Base-by-base conservation (phyloP, 2,113 vertebrate genomes). In the Neolamprologus modestus region DNA sequence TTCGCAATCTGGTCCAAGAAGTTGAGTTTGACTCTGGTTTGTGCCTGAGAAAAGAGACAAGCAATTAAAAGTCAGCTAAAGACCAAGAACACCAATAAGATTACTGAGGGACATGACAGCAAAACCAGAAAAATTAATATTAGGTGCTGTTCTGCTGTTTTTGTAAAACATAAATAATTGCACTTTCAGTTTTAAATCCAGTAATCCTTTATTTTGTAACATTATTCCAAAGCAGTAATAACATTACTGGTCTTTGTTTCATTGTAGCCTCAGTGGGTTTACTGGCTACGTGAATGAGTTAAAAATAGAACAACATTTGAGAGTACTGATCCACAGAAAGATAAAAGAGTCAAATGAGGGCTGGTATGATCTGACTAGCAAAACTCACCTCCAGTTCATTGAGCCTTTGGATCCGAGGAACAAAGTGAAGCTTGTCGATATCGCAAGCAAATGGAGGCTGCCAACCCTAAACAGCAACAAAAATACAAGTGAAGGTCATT, bases 1-100 rank as follows among this genome's bases (percentile, higher is more conserved):
- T 99, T 99, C 7, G 99, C 99, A 92, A 99, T 99, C 97, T 99
- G 98, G 93, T 99, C 99, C 96, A 99, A 95, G 93, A 99, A 99
- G 93, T 99, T 99, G 93, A 99, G 95, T 90, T 99, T 99, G 66
- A 99, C 99, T 82, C 99, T 97, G 47, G 99, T 99, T 84, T 99
- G 98, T 26, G 99, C 99, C 99, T 99, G 92, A 3, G 24, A 92
- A 86, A 87, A 79, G 4, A 81, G 5, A 82, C 4, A 82, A 21
- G 17, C 16, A 81, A 87, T 6, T 0, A 82, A 61, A 37, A 28
- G 9, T 66, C 9, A 17, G n/a, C 17, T 52, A 52, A 52, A 52
- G 17, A 78, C 3, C 42, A 50, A 52, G 4, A 4, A 9, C 45
- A 52, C 73, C 7, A 33, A 78, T 0, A 50, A 4, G 45, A 33